phyloP scores from a whole-genome alignment of 2,797 vertebrate species.

The Brachyalestes nurse region DNA sequence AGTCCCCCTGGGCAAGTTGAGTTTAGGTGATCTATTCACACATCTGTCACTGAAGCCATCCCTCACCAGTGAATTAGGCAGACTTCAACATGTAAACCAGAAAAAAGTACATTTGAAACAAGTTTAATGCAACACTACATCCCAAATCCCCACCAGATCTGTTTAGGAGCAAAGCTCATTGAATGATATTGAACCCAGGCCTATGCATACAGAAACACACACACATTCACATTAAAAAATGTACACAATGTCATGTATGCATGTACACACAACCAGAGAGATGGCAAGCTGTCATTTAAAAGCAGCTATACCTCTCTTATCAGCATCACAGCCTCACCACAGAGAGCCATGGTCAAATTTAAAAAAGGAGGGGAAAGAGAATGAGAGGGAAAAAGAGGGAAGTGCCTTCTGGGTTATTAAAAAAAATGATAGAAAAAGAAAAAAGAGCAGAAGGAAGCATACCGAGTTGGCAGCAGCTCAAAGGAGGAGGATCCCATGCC shows the following conservation, averaged over 20 bases:
- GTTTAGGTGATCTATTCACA: slow-evolving; percentile 49
- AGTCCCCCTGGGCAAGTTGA: slow-evolving; percentile 49
- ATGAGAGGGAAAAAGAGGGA: slow-evolving; percentile 67
- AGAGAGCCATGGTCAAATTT: slow-evolving; percentile 77
- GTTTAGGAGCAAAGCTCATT: slow-evolving; percentile 40
- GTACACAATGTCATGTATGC: not conserved
- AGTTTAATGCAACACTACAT: slow-evolving; percentile 39
- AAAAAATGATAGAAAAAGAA: slow-evolving; percentile 41
- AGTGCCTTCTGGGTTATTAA: slow-evolving; percentile 81
- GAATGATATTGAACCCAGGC: slow-evolving; percentile 42
- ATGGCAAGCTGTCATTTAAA: slow-evolving; percentile 78
- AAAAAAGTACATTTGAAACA: slow-evolving; percentile 27
- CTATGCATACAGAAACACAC: slow-evolving; percentile 30
- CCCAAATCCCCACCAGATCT: slow-evolving; percentile 36
- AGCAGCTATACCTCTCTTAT: slow-evolving; percentile 76
- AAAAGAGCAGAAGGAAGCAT: slow-evolving; percentile 61
- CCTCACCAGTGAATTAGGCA: slow-evolving; percentile 34
- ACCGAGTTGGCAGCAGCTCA: slow-evolving; percentile 82
- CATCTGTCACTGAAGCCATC: slow-evolving; percentile 52
- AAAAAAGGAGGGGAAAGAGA: slow-evolving; percentile 64
- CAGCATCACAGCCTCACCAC: slow-evolving; percentile 77
- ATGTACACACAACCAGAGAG: slow-evolving; percentile 36
- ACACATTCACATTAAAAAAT: slow-evolving; percentile 25
- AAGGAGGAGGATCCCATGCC: slow-evolving; percentile 76
- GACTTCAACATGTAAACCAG: slow-evolving; percentile 19